Evolutionary conservation across 92 coral and sea anemone genomes (phyloP), one percentile per base, ranked within the genome.

Genomic region (Pocillopora meandrina): DNA sequence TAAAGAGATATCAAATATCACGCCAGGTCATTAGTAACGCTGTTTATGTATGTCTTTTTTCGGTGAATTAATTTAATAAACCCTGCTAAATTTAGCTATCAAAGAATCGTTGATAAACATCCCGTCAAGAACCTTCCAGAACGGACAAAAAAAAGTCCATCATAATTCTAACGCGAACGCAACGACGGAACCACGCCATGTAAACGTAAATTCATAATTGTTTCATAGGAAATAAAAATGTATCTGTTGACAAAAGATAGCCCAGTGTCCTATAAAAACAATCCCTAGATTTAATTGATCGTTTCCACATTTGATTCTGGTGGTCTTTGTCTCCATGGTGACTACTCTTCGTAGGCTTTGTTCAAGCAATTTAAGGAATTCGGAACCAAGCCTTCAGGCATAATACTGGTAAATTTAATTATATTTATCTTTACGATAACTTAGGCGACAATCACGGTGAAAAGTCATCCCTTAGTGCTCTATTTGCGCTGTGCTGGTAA

Each of bases 171-270:
- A n/a, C 52, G 66, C 34, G 21, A 52, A 31, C n/a, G 5, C 33
- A 59, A 70, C 78, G 36, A 61, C 85, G 85, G 85, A 81, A 81
- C 70, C 66, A 59, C 59, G 84, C 34, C 5, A 56, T 7, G 84
- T 4, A 12, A 16, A 47, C 19, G 56, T 61, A 15, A 80, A 68
- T 42, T 12, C 19, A 34, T 12, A 81, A n/a, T 58, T 59, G 59
- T 81, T 81, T 70, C 60, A 34, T 35, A 35, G 58, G 31, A 34
- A 36, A 12, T n/a, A 10, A 14, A 21, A 70, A 61, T 71, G 60
- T 35, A 14, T 81, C 69, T 81, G 75, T 71, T 70, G 85, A 81
- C 85, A 81, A 33, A 56, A 17, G 52, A 35, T 56, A 31, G 65
- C 63, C 70, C 85, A 49, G 77, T 16, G 57, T 57, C 77, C 23